Evolutionary conservation across 2,888 invertebrate species (phyloP).

Genomic region (Drosophila anceps): DNA sequence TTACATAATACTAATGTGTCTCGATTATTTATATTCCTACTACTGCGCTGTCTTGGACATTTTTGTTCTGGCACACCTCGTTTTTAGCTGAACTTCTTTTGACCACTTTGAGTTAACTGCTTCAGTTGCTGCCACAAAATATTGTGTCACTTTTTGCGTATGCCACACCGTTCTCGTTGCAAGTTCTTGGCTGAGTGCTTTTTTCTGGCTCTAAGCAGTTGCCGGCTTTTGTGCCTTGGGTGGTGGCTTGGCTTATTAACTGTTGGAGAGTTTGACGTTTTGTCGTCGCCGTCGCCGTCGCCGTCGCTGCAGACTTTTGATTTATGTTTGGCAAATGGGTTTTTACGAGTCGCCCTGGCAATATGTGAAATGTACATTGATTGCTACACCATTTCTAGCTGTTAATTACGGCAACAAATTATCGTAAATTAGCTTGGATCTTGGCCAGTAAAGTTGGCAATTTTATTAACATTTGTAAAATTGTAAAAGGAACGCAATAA

Average conservation of each 20-base stretch:
- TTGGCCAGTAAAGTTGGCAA: constrained; percentile 33
- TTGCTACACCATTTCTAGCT: constrained; percentile 43
- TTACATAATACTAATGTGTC: background rate
- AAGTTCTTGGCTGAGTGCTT: background rate
- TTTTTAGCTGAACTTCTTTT: constrained; percentile 4
- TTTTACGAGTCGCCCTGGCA: constrained; percentile 28
- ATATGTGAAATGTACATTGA: constrained; percentile 49
- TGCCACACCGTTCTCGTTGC: constrained; percentile 24
- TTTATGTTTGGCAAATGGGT: constrained; percentile 47
- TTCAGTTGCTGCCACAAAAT: constrained; percentile 6
- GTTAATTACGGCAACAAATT: constrained; percentile 58
- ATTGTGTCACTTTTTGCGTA: constrained; percentile 32
- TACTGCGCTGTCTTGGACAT: background rate
- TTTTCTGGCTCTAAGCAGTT: background rate
- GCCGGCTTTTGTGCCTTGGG: background rate
- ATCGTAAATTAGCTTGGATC: constrained; percentile 44
- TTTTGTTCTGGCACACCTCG: constrained; percentile 1
- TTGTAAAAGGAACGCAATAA: constrained; percentile 45
- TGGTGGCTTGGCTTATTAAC: constrained; percentile 39
- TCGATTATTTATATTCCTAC: background rate
- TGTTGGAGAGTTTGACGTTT: constrained; percentile 30
- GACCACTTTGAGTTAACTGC: background rate
- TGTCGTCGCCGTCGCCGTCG: constrained; percentile 34
- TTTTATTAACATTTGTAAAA: constrained; percentile 45
- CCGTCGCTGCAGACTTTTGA: constrained; percentile 23